Base-by-base conservation (phyloP, 2,113 vertebrate species). In the Myotis lucifugus region DNA sequence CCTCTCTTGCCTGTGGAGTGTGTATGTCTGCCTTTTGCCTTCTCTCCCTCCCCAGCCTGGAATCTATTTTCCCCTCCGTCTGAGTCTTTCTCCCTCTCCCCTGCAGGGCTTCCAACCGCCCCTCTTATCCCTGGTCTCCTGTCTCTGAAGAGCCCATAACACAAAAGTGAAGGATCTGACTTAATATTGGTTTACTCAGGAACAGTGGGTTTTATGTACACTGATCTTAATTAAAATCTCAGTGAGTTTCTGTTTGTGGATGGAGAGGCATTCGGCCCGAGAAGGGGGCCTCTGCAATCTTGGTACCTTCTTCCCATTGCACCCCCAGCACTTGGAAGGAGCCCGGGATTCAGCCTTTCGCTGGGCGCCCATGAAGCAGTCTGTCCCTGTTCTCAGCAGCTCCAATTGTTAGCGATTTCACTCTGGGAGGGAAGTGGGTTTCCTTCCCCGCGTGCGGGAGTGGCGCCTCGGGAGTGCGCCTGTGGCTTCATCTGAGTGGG, bases 211-310 rank as follows among this genome's bases (percentile, higher is more conserved):
- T 97, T 95, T 94, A 95, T 95, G 95, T 88, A 96, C 90, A 93
- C 96, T 90, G 88, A 81, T 97, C 96, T 94, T 96, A 96, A 96
- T 97, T 96, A 96, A 91, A 95, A 95, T 95, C 92, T 79, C 94
- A 87, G 93, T 73, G 72, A 95, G 96, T 92, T 96, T 94, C 95
- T 97, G 94, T 96, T 97, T 95, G 92, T 91, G 85, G 91, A 83
- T 74, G 46, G 93, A 97, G 94, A 95, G 82, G 64, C 95, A 92
- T 85, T 95, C 95, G 85, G 88, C 90, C 94, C 95, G 78, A 93
- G 95, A 69, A 85, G 76, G 56, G 90, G 85, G 78, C 64, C 69
- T 73, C 87, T 92, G 73, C 78, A 96, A 96, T 92, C 90, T 82
- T 95, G 95, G 96, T 93, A 67, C 77, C 88, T 61, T 92, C 86